Conservation (phyloP, 2,797 vertebrate genomes). For the Glossophaga mutica region DNA sequence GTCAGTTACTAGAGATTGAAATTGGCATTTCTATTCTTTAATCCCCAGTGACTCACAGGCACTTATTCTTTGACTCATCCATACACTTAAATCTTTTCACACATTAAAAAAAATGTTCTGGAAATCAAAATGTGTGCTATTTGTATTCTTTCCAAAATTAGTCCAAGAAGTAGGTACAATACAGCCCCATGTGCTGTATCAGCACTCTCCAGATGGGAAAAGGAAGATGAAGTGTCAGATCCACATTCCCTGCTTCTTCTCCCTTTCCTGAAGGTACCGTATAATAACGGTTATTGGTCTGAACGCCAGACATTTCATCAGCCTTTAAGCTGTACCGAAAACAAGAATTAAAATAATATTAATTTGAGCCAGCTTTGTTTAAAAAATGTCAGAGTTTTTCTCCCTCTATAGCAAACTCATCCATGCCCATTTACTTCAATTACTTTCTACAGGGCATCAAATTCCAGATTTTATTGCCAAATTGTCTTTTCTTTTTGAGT, state of each 20-base stretch:
- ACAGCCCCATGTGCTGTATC: not conserved
- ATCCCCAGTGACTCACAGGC: conserved; percentile 57
- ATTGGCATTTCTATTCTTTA: conserved; percentile 73
- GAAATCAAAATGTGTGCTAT: conserved; percentile 66
- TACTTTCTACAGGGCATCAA: not conserved
- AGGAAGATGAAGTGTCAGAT: not conserved
- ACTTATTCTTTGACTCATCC: conserved; percentile 68
- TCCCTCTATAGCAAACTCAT: not conserved
- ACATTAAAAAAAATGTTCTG: conserved; percentile 55
- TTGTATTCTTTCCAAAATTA: conserved; percentile 69
- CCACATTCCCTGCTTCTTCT: not conserved
- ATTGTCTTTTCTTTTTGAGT: not conserved
- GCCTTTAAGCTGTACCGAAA: not conserved
- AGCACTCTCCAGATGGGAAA: not conserved
- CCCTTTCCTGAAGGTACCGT: not conserved
- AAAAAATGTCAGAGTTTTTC: not conserved
- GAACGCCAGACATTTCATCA: not conserved
- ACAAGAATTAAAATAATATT: not conserved
- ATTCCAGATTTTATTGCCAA: not conserved
- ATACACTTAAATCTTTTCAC: conserved; percentile 65
- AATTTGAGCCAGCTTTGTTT: not conserved
- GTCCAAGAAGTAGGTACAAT: conserved; percentile 54
- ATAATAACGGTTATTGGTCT: not conserved
- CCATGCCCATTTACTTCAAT: not conserved
- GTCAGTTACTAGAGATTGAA: conserved; percentile 70